Conservation (phyloP, 2,888 invertebrate genomes). For the Argyresthia albistria region DNA sequence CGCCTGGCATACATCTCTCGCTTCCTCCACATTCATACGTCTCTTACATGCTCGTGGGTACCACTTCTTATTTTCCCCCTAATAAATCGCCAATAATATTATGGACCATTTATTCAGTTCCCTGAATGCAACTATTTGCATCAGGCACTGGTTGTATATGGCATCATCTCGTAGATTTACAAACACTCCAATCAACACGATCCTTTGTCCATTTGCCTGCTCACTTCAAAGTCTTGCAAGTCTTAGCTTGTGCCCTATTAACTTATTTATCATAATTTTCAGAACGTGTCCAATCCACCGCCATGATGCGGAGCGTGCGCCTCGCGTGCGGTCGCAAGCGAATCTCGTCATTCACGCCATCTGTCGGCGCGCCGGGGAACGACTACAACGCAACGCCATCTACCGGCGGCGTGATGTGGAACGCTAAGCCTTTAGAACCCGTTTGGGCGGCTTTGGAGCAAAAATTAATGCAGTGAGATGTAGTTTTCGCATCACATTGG, state of each 20-base stretch:
- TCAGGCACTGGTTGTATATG: too few species aligned
- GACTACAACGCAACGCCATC: conserved; percentile 17
- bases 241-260: neutral
- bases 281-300: conserved; percentile 46
- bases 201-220: neutral
- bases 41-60: too few species aligned
- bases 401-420: conserved; percentile 8
- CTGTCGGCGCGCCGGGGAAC: conserved; percentile 5
- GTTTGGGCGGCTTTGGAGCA: conserved; percentile 48
- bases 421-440: conserved; percentile 31
- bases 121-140: too few species aligned
- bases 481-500: conserved; percentile 9
- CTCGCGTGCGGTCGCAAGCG: conserved; percentile 34
- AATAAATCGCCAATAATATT: too few species aligned
- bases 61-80: too few species aligned
- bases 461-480: conserved; percentile 27
- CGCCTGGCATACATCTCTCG: too few species aligned
- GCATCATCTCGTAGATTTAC: too few species aligned
- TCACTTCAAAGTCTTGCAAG: neutral
- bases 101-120: too few species aligned
- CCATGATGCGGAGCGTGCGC: conserved; percentile 51
- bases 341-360: conserved; percentile 5
- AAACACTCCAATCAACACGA: too few species aligned
- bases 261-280: conserved; percentile 8
- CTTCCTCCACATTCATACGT: too few species aligned